phyloP scores from a whole-genome alignment of 2,113 vertebrate species.

The Pantherophis guttatus region DNA sequence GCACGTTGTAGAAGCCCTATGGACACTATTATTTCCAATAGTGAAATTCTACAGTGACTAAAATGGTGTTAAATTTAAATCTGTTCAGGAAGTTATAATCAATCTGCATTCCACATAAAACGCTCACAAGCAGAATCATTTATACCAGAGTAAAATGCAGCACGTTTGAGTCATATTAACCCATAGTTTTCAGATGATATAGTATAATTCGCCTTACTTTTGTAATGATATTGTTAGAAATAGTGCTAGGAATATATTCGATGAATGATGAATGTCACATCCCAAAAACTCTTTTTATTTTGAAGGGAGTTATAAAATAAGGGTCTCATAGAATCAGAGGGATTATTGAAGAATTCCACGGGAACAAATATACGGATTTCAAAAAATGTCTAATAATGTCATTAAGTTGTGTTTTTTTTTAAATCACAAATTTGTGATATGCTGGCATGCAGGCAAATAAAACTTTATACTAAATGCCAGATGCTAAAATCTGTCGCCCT shows the following conservation, averaged over 20 bases:
- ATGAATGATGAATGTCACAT: constrained; percentile 48
- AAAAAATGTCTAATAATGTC: constrained; percentile 47
- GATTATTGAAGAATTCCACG: constrained; percentile 56
- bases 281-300: constrained; percentile 61
- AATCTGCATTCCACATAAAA: constrained; percentile 69
- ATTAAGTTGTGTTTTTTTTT: constrained; percentile 47
- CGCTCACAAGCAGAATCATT: constrained; percentile 75
- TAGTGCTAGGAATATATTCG: constrained; percentile 50
- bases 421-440: constrained; percentile 66
- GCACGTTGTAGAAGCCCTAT: constrained; percentile 78
- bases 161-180: constrained; percentile 41
- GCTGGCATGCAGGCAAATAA: constrained; percentile 54
- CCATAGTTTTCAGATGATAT: constrained; percentile 54
- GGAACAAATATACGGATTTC: constrained; percentile 47
- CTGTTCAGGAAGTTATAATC: constrained; percentile 81
- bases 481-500: constrained; percentile 43
- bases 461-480: constrained; percentile 40
- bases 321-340: constrained; percentile 55
- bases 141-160: constrained; percentile 73
- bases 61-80: constrained; percentile 79
- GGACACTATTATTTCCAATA: constrained; percentile 75
- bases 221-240: constrained; percentile 52
- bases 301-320: constrained; percentile 55
- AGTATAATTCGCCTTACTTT: constrained; percentile 53
- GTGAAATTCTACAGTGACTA: constrained; percentile 72